phyloP scores from a whole-genome alignment of 2,888 invertebrate genomes.

The Drosophila affinis region DNA sequence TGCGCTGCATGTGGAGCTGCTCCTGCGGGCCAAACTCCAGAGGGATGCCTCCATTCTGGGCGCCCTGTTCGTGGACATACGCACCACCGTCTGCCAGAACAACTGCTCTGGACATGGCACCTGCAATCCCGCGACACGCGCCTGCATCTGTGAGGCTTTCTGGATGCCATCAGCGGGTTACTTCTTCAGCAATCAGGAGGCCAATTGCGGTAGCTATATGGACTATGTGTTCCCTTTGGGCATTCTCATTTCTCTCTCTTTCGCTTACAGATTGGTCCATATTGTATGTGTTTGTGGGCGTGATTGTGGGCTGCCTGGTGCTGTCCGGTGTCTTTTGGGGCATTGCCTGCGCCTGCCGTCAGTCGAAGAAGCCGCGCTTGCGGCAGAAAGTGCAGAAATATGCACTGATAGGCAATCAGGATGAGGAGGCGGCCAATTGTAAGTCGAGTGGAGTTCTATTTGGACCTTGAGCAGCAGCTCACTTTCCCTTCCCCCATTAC shows the following conservation, averaged over 20 bases:
- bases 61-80: constrained; percentile 89
- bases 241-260: constrained; percentile 25
- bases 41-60: constrained; percentile 89
- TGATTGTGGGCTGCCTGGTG: constrained; percentile 86
- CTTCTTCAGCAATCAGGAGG: constrained; percentile 87
- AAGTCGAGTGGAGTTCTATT: constrained; percentile 37
- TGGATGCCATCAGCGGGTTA: constrained; percentile 96
- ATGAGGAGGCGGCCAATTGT: constrained; percentile 86
- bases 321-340: constrained; percentile 88
- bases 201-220: constrained; percentile 89
- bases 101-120: constrained; percentile 96
- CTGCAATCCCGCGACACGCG: constrained; percentile 92
- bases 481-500: background rate
- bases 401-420: constrained; percentile 88
- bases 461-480: background rate
- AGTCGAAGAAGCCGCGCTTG: constrained; percentile 84
- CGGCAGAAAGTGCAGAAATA: constrained; percentile 87
- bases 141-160: constrained; percentile 96
- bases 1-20: constrained; percentile 87
- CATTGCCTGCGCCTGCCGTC: constrained; percentile 86
- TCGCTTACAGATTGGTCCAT: constrained; percentile 93
- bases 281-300: constrained; percentile 93
- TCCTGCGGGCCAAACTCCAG: constrained; percentile 88
- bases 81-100: constrained; percentile 95
- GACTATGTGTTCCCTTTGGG: background rate